Conservation (phyloP, 2,113 vertebrate genomes). For the Halcyon malimbica region DNA sequence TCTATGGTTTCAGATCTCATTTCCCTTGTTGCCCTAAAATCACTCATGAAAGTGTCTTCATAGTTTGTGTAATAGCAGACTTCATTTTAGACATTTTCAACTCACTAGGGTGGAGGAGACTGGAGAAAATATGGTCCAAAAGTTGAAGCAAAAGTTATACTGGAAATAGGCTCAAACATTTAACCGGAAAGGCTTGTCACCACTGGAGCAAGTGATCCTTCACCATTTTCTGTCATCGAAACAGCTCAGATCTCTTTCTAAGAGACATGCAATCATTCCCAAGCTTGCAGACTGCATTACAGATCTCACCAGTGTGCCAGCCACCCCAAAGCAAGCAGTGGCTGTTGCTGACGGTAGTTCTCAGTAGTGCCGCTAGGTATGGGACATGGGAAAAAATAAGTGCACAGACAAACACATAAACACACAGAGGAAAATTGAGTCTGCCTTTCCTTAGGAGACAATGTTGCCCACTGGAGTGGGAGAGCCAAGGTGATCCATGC, state of each 20-base stretch:
- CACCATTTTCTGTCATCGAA: background rate
- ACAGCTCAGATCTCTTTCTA: background rate
- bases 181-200: background rate
- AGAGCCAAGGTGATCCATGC: background rate
- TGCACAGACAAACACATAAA: fast-evolving
- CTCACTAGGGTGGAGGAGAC: background rate
- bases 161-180: background rate
- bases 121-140: background rate
- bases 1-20: background rate
- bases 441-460: background rate
- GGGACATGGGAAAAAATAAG: background rate
- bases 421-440: background rate
- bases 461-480: background rate
- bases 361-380: background rate
- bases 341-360: background rate
- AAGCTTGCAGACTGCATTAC: fast-evolving
- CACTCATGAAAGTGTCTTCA: background rate
- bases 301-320: background rate
- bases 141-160: background rate
- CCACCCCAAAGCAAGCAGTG: background rate
- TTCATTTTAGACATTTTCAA: background rate
- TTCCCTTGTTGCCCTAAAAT: background rate
- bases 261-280: fast-evolving
- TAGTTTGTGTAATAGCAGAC: background rate
- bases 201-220: background rate